Conservation (phyloP, 2,113 vertebrate species). For the Antechinus stuartii region DNA sequence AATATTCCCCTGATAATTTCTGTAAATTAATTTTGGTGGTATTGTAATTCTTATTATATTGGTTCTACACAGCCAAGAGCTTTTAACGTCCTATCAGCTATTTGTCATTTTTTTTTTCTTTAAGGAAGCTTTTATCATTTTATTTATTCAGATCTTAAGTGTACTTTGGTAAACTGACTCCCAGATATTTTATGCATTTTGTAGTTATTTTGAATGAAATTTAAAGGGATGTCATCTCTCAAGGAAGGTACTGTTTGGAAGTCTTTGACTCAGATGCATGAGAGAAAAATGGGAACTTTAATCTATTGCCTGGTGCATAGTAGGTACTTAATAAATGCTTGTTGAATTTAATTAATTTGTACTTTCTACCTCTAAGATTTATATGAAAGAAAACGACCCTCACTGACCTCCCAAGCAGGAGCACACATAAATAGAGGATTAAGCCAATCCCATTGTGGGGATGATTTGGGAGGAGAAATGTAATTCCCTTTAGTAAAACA, state of each 20-base stretch:
- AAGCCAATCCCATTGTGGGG: background rate
- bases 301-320: background rate
- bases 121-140: background rate
- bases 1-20: background rate
- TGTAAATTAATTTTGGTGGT: background rate
- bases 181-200: background rate
- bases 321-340: background rate
- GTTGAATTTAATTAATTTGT: background rate
- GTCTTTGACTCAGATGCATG: background rate
- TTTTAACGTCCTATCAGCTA: background rate
- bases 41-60: background rate
- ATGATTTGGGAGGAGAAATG: background rate
- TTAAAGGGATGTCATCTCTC: background rate
- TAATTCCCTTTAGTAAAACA: background rate
- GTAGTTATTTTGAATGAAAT: background rate
- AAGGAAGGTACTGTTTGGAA: background rate
- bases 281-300: background rate
- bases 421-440: background rate
- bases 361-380: background rate
- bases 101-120: background rate
- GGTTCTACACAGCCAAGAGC: background rate
- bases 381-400: background rate
- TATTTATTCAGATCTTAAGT: background rate
- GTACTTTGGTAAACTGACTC: background rate
- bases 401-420: background rate